A percentile compares a stretch with the other conserved stretches of the same genome.
phyloP scores from a whole-genome alignment of 2,797 vertebrate genomes.

The Dermochelys coriacea region DNA sequence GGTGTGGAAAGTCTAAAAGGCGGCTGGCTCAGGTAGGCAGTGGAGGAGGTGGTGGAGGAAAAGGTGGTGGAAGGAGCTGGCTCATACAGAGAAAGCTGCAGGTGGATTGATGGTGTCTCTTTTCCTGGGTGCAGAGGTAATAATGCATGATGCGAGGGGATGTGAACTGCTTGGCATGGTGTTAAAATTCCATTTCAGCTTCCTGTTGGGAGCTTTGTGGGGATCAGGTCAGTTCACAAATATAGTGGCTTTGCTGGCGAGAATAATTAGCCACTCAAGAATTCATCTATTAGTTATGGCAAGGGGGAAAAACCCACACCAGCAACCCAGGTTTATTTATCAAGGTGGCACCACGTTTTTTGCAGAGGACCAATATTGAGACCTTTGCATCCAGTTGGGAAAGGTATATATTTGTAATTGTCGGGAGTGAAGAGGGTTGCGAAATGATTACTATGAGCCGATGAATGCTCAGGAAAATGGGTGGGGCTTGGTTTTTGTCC shows the following conservation, averaged over 20 bases:
- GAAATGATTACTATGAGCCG: not conserved
- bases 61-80: not conserved
- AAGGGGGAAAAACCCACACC: not conserved
- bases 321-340: not conserved
- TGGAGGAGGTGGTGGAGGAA: not conserved
- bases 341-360: not conserved
- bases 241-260: conserved; percentile 8
- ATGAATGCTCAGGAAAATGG: not conserved
- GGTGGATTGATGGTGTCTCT: conserved; percentile 87
- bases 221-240: conserved; percentile 53
- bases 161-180: conserved; percentile 80
- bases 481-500: not conserved
- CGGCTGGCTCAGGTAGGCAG: not conserved
- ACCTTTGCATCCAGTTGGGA: not conserved
- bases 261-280: conserved; percentile 31
- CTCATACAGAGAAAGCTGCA: not conserved
- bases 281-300: not conserved
- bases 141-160: conserved; percentile 83
- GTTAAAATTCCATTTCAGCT: conserved; percentile 79
- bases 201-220: conserved; percentile 76
- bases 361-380: not conserved
- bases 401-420: not conserved
- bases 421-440: not conserved
- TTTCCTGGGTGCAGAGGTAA: conserved; percentile 85
- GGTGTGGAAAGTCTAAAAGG: not conserved